phyloP scores from a whole-genome alignment of 2,888 invertebrate genomes.

The Drosophila bunnanda region DNA sequence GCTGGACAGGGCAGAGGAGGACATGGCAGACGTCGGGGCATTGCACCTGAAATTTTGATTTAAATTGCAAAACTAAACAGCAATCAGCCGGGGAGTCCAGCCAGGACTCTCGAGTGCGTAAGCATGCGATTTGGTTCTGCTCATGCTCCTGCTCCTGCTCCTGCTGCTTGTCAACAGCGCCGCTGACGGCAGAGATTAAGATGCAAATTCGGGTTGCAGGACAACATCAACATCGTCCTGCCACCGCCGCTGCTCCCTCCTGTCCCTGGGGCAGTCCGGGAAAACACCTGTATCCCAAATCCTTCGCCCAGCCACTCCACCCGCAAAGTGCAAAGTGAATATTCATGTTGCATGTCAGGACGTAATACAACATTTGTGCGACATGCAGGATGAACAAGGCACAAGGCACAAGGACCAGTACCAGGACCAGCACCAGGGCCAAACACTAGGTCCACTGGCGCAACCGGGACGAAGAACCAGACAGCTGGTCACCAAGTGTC shows the following conservation, averaged over 20 bases:
- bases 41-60: slow-evolving; percentile 72
- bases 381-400: slow-evolving; percentile 46
- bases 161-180: slow-evolving; percentile 66
- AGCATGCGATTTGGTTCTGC: slow-evolving; percentile 61
- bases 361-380: slow-evolving; percentile 75
- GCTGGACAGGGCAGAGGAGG: slow-evolving; percentile 37
- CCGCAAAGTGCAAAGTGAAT: slow-evolving; percentile 79
- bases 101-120: slow-evolving; percentile 50
- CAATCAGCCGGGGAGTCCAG: slow-evolving; percentile 58
- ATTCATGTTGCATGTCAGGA: slow-evolving; percentile 80
- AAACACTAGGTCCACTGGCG: neutral
- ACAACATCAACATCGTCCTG: slow-evolving; percentile 46
- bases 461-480: slow-evolving; percentile 1
- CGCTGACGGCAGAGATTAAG: slow-evolving; percentile 79
- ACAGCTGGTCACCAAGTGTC: slow-evolving; percentile 37
- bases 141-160: slow-evolving; percentile 15
- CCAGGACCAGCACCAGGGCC: neutral
- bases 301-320: slow-evolving; percentile 55
- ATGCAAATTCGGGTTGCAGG: slow-evolving; percentile 69
- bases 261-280: slow-evolving; percentile 28
- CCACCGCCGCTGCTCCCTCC: neutral
- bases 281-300: slow-evolving; percentile 76
- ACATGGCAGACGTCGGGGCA: slow-evolving; percentile 14
- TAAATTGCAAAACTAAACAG: slow-evolving; percentile 79
- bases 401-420: slow-evolving; percentile 3